Base-by-base conservation (phyloP, 2,113 vertebrate species). In the Pitta sordida region DNA sequence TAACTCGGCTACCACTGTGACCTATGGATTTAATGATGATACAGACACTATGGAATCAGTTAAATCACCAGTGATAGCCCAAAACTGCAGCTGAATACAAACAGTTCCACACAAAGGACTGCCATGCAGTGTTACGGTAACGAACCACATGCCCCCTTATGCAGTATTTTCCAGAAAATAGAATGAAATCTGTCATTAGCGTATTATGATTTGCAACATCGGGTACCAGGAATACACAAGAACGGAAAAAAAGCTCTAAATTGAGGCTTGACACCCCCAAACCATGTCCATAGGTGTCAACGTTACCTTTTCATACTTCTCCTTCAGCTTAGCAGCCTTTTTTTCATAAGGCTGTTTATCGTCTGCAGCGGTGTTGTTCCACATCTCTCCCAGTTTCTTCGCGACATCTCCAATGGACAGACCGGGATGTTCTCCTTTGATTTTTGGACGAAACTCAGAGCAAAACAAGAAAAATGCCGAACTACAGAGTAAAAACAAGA, bases 401-500 rank as follows among this genome's bases (percentile, higher is more conserved):
- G 99, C 99, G 0, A 99, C 98, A 91, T 99, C 99, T 26, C 99
- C 99, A 80, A 99, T 99, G 89, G 98, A 96, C 52, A 99, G 97
- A 44, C 99, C 99, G 5, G 99, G 99, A 92, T 96, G 95, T 21
- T 99, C 99, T 43, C 97, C 97, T 97, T 99, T 99, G 83, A 99
- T 98, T 98, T 99, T 99, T 48, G 99, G 98, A 94, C 99, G 99
- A 97, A 98, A 99, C 86, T 99, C 99, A 10, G 98, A 98, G 88
- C 99, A 99, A 97, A 99, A 99, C 62, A 99, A 97, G 97, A 99
- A 99, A 97, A 99, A 99, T 39, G 99, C 99, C 90, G 99, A 99
- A 97, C 99, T 99, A 55, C 13, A 20, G 5, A 23, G 6, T 1
- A 43, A 43, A 34, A 32, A 21, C 13, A 27, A 34, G 2, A 71